Conservation (phyloP, 2,797 vertebrate genomes). For the Poeciliopsis presidionis region DNA sequence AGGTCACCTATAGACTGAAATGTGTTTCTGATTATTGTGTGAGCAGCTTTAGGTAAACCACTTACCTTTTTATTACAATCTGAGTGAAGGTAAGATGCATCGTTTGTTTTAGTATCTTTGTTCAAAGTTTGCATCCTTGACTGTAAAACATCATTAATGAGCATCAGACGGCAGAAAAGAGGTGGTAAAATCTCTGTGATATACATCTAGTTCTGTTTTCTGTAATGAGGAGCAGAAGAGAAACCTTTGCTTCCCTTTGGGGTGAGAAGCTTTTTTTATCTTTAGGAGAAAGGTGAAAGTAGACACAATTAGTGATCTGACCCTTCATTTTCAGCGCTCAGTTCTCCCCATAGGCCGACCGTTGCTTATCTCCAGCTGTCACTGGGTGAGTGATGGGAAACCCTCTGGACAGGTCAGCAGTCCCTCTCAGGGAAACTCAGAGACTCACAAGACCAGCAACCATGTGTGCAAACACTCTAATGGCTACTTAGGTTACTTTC, state of each 20-base stretch:
- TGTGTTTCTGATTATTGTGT: neutral
- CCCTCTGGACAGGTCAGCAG: neutral
- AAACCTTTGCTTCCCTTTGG: conserved; percentile 13
- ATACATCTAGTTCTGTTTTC: conserved; percentile 51
- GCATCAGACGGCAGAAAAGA: conserved; percentile 3
- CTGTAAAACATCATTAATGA: conserved; percentile 19
- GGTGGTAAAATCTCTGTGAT: conserved; percentile 5
- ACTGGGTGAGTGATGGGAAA: neutral
- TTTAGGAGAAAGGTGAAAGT: conserved; percentile 40
- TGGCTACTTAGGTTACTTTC: neutral
- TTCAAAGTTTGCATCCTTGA: conserved; percentile 27
- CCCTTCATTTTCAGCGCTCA: neutral
- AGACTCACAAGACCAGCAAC: neutral
- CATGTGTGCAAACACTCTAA: neutral
- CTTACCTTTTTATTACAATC: neutral
- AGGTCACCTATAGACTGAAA: neutral
- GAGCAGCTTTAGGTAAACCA: neutral
- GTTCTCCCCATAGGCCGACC: neutral
- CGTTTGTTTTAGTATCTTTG: conserved; percentile 25
- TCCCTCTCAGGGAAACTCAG: neutral
- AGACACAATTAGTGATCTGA: conserved; percentile 29
- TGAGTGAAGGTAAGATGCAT: neutral
- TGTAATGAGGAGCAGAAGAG: conserved; percentile 55
- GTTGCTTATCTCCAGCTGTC: neutral
- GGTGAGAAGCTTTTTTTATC: conserved; percentile 33